Conservation (phyloP, 2,888 invertebrate species). For the Drosophila percnosoma region DNA sequence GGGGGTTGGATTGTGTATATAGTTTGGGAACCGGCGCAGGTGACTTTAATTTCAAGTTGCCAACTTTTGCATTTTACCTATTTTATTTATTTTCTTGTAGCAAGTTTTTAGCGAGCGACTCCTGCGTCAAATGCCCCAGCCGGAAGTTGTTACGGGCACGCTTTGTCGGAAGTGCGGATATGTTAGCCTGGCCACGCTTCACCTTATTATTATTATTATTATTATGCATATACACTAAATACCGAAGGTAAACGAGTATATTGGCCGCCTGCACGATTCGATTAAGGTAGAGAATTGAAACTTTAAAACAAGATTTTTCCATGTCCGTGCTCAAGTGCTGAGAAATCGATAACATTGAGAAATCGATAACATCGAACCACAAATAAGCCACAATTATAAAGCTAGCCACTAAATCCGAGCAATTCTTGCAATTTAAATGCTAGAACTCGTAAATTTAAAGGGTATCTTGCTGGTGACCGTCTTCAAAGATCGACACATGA, state of each 20-base stretch:
- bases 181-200: conserved; percentile 32
- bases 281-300: background rate
- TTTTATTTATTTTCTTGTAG: conserved; percentile 15
- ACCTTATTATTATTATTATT: conserved; percentile 56
- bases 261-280: background rate
- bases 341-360: background rate
- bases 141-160: conserved; percentile 78
- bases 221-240: background rate
- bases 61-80: conserved; percentile 73
- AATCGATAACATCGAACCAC: background rate
- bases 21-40: conserved; percentile 75
- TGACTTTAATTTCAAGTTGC: conserved; percentile 74
- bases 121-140: conserved; percentile 14
- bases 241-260: background rate
- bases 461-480: background rate
- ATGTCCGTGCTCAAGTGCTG: background rate
- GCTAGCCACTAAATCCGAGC: background rate
- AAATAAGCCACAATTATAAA: background rate
- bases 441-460: too few relatives aligned
- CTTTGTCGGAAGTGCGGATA: conserved; percentile 63
- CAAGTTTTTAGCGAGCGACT: conserved; percentile 25
- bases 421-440: too few relatives aligned
- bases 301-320: background rate
- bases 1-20: conserved; percentile 11
- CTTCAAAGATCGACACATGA: background rate